These are phyloP conservation scores for Linepithema humile DNA, from an alignment of 1,140 invertebrate species.

Conservation along the genomic window DNA sequence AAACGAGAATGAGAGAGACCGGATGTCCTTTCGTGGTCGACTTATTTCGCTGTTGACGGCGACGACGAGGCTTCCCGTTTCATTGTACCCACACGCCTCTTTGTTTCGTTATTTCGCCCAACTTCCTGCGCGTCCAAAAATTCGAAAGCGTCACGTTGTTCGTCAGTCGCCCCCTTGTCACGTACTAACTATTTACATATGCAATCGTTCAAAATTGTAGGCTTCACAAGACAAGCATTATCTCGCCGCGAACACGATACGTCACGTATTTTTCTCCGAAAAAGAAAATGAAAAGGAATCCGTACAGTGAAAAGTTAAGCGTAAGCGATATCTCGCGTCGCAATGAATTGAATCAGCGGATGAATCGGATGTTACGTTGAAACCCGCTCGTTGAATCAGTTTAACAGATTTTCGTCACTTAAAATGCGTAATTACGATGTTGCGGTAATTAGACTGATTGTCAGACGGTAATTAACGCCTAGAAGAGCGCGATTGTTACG, in stretches of 20 bases:
- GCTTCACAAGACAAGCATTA: not conserved
- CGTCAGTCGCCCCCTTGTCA: not conserved
- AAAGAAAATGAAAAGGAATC: not conserved
- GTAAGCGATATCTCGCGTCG: not conserved
- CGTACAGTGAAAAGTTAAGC: not conserved
- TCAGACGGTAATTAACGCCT: not conserved
- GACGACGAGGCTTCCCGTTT: constrained; percentile 69
- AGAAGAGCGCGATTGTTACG: not conserved
- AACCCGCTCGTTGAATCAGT: constrained; percentile 6
- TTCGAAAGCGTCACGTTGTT: constrained; percentile 18
- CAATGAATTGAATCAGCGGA: not conserved
- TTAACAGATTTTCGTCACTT: not conserved
- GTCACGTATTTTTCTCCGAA: not conserved
- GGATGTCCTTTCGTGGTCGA: constrained; percentile 84
- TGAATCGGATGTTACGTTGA: constrained; percentile 8
- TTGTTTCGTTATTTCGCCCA: constrained; percentile 75
- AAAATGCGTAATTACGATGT: constrained; percentile 1
- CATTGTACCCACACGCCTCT: constrained; percentile 75
- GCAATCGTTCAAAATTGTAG: constrained; percentile 17
- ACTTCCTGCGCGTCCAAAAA: constrained; percentile 68
- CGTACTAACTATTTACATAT: not conserved
- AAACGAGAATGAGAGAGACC: constrained; percentile 70
- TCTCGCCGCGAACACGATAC: not conserved
- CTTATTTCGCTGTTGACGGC: constrained; percentile 76
- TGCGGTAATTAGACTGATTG: constrained; percentile 8